Evolutionary conservation across 2,888 invertebrate species (phyloP).

Genomic region (Pollenia angustigena): DNA sequence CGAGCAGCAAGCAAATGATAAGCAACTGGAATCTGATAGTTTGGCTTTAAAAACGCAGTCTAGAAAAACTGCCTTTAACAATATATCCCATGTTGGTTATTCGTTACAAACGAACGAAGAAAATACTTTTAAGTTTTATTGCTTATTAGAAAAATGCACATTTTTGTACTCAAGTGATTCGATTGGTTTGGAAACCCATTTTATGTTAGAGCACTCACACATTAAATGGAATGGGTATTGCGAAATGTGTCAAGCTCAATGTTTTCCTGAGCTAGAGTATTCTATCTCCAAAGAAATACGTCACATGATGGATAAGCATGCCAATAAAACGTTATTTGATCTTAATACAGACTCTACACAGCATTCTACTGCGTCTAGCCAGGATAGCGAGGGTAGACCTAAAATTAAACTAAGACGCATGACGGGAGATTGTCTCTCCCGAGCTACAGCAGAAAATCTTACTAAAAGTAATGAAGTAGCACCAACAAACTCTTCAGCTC

Average conservation of each 20-base stretch:
- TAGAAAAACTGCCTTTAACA: conserved; percentile 66
- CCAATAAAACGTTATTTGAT: conserved; percentile 77
- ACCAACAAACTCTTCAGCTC: not conserved
- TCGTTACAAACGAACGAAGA: conserved; percentile 63
- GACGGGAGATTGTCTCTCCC: conserved; percentile 78
- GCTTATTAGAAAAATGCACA: conserved; percentile 79
- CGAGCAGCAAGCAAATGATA: conserved; percentile 73
- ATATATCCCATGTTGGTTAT: conserved; percentile 79
- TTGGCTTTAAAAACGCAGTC: not conserved
- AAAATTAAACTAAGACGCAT: conserved; percentile 80
- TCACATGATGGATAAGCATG: conserved; percentile 79
- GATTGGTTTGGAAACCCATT: conserved; percentile 81
- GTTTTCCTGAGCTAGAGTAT: conserved; percentile 7
- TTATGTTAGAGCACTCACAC: conserved; percentile 79
- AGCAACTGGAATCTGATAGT: not conserved
- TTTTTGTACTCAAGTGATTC: conserved; percentile 81
- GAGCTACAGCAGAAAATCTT: conserved; percentile 54
- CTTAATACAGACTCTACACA: conserved; percentile 48
- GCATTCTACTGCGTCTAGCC: conserved; percentile 45
- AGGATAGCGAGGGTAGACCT: conserved; percentile 63
- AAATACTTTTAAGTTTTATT: conserved; percentile 78
- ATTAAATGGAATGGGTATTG: conserved; percentile 87
- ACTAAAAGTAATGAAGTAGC: not conserved
- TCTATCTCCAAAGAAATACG: conserved; percentile 76
- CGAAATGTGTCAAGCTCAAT: conserved; percentile 83